Evolutionary conservation across 2,113 vertebrate species (phyloP).

Genomic region (Plecotus auritus): DNA sequence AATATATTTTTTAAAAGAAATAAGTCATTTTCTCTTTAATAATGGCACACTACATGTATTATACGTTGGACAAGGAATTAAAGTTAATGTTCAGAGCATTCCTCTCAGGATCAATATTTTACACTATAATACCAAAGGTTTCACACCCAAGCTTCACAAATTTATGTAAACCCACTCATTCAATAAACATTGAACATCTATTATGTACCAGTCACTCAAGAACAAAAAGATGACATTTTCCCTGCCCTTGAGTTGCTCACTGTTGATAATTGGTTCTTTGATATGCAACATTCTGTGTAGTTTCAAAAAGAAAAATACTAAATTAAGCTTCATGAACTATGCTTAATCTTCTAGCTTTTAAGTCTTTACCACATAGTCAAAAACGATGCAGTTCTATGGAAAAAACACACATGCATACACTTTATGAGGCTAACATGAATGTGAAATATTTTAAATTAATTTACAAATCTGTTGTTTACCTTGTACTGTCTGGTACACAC

Average conservation of each 20-base stretch:
- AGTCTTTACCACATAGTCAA: background rate
- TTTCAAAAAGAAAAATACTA: conserved; percentile 30
- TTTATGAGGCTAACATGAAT: background rate
- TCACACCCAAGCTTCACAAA: background rate
- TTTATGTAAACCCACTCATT: background rate
- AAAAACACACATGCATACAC: background rate
- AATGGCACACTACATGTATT: background rate
- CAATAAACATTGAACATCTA: background rate
- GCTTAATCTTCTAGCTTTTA: background rate
- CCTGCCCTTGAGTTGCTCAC: background rate
- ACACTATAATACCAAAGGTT: background rate
- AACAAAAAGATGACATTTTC: background rate
- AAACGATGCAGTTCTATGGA: background rate
- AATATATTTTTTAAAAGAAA: no score
- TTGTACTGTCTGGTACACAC: background rate
- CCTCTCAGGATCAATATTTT: background rate
- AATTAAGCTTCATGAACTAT: background rate
- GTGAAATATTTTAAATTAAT: conserved; percentile 31
- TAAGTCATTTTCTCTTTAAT: conserved; percentile 16
- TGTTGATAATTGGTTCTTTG: background rate
- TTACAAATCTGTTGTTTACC: conserved; percentile 47
- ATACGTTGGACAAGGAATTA: background rate
- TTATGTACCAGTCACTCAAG: background rate
- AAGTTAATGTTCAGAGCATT: background rate
- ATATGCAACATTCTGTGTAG: background rate